Conservation (phyloP, 2,888 invertebrate species). For the Rapana venosa region DNA sequence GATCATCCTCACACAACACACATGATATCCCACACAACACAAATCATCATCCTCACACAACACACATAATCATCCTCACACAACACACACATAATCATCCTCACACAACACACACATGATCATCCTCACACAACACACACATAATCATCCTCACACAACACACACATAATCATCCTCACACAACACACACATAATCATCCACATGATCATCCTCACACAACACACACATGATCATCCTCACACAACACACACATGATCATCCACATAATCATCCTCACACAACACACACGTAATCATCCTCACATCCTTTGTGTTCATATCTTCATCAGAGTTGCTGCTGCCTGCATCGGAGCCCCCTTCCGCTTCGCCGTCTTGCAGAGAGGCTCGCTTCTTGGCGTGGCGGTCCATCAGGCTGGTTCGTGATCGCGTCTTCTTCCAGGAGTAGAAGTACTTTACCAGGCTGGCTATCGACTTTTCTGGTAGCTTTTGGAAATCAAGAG, state of each 20-base stretch:
- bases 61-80: too few relatives aligned
- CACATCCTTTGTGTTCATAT: slow-evolving; percentile 85
- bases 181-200: too few relatives aligned
- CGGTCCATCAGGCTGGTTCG: slow-evolving; percentile 95
- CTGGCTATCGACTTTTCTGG: slow-evolving; percentile 98
- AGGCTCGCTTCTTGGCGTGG: slow-evolving; percentile 84
- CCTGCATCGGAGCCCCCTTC: slow-evolving; percentile 89
- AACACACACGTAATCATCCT: background rate
- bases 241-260: too few relatives aligned
- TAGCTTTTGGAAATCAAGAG: slow-evolving; percentile 82
- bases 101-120: background rate
- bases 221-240: background rate
- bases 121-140: too few relatives aligned
- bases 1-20: background rate
- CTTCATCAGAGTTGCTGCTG: slow-evolving; percentile 85
- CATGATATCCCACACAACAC: too few relatives aligned
- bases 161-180: background rate
- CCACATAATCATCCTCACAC: too few relatives aligned
- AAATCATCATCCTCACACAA: too few relatives aligned
- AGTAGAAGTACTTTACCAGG: slow-evolving; percentile 97
- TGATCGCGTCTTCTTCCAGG: slow-evolving; percentile 97
- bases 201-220: too few relatives aligned
- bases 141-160: too few relatives aligned
- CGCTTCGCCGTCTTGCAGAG: slow-evolving; percentile 56
- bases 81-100: background rate